Percentiles rank a stretch among this genome's conserved stretches.
Conservation (phyloP, 2,113 vertebrate genomes). For the Pelecanoides urinatrix region DNA sequence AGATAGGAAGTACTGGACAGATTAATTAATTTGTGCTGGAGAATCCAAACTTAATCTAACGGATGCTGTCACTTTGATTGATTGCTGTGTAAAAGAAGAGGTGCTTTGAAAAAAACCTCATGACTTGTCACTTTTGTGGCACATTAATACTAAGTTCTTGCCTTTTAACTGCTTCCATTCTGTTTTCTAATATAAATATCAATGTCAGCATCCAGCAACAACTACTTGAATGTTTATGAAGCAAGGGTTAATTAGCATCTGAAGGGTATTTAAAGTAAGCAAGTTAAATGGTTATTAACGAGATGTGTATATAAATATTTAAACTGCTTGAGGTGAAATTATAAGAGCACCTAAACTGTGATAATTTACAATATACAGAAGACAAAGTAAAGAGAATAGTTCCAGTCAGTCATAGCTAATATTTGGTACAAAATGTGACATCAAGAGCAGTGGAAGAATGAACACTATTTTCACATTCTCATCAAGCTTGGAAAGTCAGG, state of each 20-base stretch:
- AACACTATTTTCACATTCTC: neutral
- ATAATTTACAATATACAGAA: neutral
- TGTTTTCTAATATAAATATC: slow-evolving; percentile 7
- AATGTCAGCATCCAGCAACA: neutral
- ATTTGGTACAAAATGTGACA: neutral
- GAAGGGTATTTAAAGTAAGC: neutral
- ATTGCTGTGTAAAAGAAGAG: slow-evolving; percentile 77
- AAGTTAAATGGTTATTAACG: neutral
- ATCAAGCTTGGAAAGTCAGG: neutral
- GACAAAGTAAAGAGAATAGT: neutral
- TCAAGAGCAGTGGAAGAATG: neutral
- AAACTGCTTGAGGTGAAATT: neutral
- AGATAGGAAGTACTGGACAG: slow-evolving; percentile 85
- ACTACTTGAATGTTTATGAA: neutral
- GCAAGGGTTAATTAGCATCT: neutral
- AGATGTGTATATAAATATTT: rapidly evolving
- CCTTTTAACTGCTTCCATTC: slow-evolving; percentile 42
- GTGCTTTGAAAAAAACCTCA: slow-evolving; percentile 13
- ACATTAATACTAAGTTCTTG: slow-evolving; percentile 24
- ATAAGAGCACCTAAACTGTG: neutral
- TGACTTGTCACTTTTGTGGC: slow-evolving; percentile 12
- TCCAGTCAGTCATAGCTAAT: neutral
- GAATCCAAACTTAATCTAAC: slow-evolving; percentile 83
- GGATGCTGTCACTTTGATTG: slow-evolving; percentile 86
- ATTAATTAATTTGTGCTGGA: slow-evolving; percentile 91